These are phyloP conservation scores for Penaeus vannamei DNA, from an alignment of 1,140 invertebrate genomes.

Conservation along the genomic window DNA sequence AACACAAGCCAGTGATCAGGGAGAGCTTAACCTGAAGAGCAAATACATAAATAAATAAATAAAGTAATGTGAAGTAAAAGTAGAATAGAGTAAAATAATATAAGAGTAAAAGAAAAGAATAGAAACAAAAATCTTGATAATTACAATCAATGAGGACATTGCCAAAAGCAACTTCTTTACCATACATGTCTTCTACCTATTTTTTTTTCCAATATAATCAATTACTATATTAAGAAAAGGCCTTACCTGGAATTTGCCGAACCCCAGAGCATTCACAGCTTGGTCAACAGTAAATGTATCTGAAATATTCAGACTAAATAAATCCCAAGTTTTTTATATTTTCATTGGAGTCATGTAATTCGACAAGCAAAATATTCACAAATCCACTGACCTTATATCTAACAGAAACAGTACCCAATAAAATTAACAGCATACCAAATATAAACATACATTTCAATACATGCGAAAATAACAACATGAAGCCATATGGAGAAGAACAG, in stretches of 20 bases:
- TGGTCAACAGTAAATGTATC: slow-evolving; percentile 96
- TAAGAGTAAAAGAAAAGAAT: too few species aligned
- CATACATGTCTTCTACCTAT: not conserved
- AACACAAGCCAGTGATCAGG: slow-evolving; percentile 87
- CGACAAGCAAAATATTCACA: not conserved
- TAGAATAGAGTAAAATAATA: not conserved
- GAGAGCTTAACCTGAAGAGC: slow-evolving; percentile 84
- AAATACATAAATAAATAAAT: not conserved
- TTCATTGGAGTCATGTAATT: not conserved
- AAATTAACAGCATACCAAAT: too few species aligned
- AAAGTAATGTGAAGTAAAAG: too few species aligned
- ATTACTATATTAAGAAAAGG: not conserved
- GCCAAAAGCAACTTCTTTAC: not conserved
- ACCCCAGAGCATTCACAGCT: slow-evolving; percentile 95
- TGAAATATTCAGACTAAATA: slow-evolving; percentile 71
- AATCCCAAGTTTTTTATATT: slow-evolving; percentile 5
- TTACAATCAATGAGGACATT: not conserved
- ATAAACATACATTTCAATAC: too few species aligned
- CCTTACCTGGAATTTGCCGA: slow-evolving; percentile 86
- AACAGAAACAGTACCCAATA: too few species aligned
- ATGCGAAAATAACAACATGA: too few species aligned
- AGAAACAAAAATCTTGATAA: not conserved
- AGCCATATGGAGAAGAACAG: too few species aligned
- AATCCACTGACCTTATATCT: too few species aligned
- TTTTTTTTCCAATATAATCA: not conserved